Evolutionary conservation across 2,888 invertebrate genomes (phyloP).

Genomic region (Quadriops clusia): DNA sequence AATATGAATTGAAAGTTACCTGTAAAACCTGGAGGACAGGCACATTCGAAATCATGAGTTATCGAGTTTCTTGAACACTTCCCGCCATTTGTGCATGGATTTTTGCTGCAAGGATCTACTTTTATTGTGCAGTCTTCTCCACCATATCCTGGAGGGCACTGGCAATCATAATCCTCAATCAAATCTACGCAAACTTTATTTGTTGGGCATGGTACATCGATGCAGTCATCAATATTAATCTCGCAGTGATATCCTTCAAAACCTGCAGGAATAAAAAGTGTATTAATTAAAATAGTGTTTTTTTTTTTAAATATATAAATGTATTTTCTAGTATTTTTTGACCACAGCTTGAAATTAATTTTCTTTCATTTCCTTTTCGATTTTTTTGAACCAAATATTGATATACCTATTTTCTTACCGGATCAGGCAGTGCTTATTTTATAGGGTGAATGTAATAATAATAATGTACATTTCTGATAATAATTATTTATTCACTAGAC

Average conservation of each 20-base stretch:
- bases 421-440: too few species aligned
- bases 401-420: too few species aligned
- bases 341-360: too few species aligned
- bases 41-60: constrained; percentile 55
- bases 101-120: constrained; percentile 48
- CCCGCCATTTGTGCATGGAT: constrained; percentile 63
- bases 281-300: not conserved
- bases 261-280: constrained; percentile 28
- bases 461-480: too few species aligned
- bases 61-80: constrained; percentile 33
- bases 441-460: too few species aligned
- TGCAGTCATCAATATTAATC: constrained; percentile 53
- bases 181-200: constrained; percentile 44
- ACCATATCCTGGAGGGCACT: constrained; percentile 46
- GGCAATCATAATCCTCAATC: constrained; percentile 46
- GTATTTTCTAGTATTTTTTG: too few species aligned
- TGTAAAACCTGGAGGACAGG: constrained; percentile 55
- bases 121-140: constrained; percentile 47
- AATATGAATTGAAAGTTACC: too few species aligned
- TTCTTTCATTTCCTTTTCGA: too few species aligned
- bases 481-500: too few species aligned
- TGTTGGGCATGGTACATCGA: constrained; percentile 39
- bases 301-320: too few species aligned
- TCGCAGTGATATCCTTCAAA: constrained; percentile 57
- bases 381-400: too few species aligned